Conservation (phyloP, 2,113 vertebrate genomes). For the Stigmatopora nigra region DNA sequence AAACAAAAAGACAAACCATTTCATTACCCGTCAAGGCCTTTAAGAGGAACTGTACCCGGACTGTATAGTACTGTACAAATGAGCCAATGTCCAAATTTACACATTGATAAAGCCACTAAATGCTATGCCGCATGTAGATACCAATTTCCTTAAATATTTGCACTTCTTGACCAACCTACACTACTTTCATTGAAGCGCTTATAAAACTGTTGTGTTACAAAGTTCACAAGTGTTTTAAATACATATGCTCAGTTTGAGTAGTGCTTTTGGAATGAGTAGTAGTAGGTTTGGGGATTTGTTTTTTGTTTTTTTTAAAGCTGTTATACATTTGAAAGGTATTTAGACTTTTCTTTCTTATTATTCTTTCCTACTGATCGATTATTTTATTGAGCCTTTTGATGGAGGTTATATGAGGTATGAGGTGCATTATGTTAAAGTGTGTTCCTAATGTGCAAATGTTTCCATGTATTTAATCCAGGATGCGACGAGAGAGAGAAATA, state of each 20-base stretch:
- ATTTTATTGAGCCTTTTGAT: background rate
- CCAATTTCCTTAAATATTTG: slow-evolving; percentile 22
- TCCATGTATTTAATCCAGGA: background rate
- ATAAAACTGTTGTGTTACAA: slow-evolving; percentile 3
- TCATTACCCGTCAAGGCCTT: slow-evolving; percentile 59
- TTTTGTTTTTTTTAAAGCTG: slow-evolving; percentile 24
- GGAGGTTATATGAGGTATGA: background rate
- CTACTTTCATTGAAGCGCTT: slow-evolving; percentile 12
- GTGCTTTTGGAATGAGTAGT: slow-evolving; percentile 35
- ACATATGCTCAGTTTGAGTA: slow-evolving; percentile 1
- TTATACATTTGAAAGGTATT: slow-evolving; percentile 17
- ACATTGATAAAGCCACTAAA: slow-evolving; percentile 37
- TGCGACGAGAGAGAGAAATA: background rate
- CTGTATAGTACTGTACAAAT: slow-evolving; percentile 51
- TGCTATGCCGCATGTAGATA: slow-evolving; percentile 55
- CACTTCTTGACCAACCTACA: slow-evolving; percentile 24
- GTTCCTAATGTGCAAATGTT: background rate
- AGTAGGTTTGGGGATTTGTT: slow-evolving; percentile 19
- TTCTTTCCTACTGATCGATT: background rate
- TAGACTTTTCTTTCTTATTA: background rate
- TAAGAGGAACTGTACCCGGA: slow-evolving; percentile 46
- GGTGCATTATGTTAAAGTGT: background rate
- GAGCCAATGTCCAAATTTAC: slow-evolving; percentile 17
- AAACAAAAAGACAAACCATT: slow-evolving; percentile 18
- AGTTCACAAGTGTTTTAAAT: slow-evolving; percentile 26